Evolutionary conservation across 2,888 invertebrate species (phyloP).

Genomic region (Pantelozetes paolii): DNA sequence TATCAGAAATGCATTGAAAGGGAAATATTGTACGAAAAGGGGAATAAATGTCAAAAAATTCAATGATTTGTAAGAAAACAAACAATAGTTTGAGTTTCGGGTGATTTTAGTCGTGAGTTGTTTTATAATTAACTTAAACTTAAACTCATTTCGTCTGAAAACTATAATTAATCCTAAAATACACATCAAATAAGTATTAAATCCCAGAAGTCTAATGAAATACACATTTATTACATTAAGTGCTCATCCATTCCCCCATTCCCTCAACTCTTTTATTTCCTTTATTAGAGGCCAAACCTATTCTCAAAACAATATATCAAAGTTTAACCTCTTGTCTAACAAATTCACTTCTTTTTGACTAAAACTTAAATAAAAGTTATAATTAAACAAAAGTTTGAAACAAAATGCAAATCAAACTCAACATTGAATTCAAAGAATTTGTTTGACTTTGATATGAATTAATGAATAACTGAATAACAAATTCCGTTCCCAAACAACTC

Average conservation of each 20-base stretch:
- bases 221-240: constrained; percentile 36
- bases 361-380: background rate
- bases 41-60: too few relatives aligned
- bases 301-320: constrained; percentile 11
- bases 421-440: too few relatives aligned
- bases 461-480: too few relatives aligned
- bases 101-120: constrained; percentile 4
- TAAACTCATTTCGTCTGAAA: constrained; percentile 2
- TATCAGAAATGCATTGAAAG: too few relatives aligned
- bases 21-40: too few relatives aligned
- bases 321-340: background rate
- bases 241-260: constrained; percentile 8
- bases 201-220: constrained; percentile 33
- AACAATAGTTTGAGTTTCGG: background rate
- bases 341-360: background rate
- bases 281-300: background rate
- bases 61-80: background rate
- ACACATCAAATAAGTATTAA: constrained; percentile 17
- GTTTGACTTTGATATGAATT: too few relatives aligned
- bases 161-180: constrained; percentile 1
- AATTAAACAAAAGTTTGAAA: background rate
- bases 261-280: too few relatives aligned
- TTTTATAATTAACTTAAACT: constrained; percentile 17
- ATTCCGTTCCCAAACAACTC: too few relatives aligned
- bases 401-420: background rate